A percentile compares a stretch with the other conserved stretches of the same genome.
These are phyloP conservation scores for Trissolcus japonicus DNA, from an alignment of 2,888 invertebrate genomes.

Conservation along the genomic window DNA sequence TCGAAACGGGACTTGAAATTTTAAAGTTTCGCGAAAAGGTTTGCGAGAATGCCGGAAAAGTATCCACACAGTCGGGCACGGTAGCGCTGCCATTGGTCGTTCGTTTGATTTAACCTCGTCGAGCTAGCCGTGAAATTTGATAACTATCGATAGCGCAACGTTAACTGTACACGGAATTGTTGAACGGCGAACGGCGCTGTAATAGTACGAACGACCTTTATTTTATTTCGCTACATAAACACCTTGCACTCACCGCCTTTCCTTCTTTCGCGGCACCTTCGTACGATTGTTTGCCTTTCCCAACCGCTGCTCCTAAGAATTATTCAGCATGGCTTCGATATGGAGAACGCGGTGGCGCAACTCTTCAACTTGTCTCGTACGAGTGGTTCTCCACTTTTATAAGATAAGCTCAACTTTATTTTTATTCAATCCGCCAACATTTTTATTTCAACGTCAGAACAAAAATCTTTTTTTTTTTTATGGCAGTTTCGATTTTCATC, in stretches of 20 bases:
- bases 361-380: conserved; percentile 64
- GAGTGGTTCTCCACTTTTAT: conserved; percentile 62
- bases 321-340: conserved; percentile 66
- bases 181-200: conserved; percentile 53
- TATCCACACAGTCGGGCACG: conserved; percentile 1
- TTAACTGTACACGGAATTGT: conserved; percentile 56
- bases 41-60: conserved; percentile 2
- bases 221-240: conserved; percentile 61
- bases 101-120: conserved; percentile 49
- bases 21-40: not conserved
- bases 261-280: conserved; percentile 59
- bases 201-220: conserved; percentile 61
- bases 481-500: no score
- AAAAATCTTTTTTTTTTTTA: no score
- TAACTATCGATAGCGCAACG: conserved; percentile 60
- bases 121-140: conserved; percentile 60
- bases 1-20: not conserved
- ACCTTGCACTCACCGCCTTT: conserved; percentile 62
- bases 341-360: conserved; percentile 64
- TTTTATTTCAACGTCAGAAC: not conserved
- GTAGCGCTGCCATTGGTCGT: conserved; percentile 31
- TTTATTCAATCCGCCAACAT: conserved; percentile 30
- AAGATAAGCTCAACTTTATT: conserved; percentile 1
- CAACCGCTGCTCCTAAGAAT: conserved; percentile 67
- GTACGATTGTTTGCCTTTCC: conserved; percentile 72